Conservation (phyloP, 64 coral and sea anemone genomes). For the Dendronephthya gigantea region DNA sequence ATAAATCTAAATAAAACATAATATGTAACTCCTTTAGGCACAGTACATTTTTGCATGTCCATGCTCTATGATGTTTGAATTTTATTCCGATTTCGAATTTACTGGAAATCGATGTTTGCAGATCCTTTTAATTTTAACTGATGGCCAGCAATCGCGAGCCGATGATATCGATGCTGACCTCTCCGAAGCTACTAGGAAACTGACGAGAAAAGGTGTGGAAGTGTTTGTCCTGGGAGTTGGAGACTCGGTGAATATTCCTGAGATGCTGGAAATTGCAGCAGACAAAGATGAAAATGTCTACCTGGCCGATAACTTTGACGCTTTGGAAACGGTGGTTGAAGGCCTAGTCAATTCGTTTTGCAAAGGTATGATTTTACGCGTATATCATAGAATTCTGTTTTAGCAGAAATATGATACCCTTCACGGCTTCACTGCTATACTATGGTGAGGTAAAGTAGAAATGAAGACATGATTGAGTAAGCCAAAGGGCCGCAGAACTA, state of each 20-base stretch:
- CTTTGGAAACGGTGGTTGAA: background rate
- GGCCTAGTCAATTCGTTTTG: background rate
- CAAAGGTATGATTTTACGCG: background rate
- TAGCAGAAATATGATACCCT: no score
- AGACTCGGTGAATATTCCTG: background rate
- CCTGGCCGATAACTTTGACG: background rate
- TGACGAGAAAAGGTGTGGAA: background rate
- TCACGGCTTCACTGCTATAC: no score
- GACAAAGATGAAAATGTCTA: background rate
- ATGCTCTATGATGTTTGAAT: no score
- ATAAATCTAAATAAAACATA: no score
- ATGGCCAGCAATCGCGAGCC: background rate
- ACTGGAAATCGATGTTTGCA: background rate
- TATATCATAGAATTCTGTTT: no score
- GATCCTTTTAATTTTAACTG: conserved; percentile 2
- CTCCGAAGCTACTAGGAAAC: background rate
- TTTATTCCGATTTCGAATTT: background rate
- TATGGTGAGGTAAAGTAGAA: no score
- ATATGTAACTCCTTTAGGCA: no score
- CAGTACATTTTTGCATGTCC: no score
- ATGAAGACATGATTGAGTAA: no score
- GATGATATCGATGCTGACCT: background rate
- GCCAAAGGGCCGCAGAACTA: no score
- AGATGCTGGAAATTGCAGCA: background rate
- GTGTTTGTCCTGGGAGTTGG: background rate